These are phyloP conservation scores for Cinclus cinclus DNA, from an alignment of 2,113 vertebrate species.

Conservation along the genomic window DNA sequence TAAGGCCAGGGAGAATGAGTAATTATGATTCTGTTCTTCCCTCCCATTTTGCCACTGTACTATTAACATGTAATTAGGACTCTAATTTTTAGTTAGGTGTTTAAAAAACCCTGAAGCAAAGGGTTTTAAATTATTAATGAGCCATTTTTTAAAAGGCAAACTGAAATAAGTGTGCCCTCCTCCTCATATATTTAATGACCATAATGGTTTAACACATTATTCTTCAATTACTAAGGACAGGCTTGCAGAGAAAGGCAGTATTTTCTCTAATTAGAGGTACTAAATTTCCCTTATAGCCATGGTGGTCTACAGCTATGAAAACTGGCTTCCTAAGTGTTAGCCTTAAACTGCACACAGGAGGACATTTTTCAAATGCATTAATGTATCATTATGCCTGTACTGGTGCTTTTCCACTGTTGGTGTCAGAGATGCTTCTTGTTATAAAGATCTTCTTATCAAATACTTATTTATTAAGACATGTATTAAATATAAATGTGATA, in stretches of 20 bases:
- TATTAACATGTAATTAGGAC: constrained; percentile 55
- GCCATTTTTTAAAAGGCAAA: constrained; percentile 23
- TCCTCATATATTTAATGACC: constrained; percentile 38
- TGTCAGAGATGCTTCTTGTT: not conserved
- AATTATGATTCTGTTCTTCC: constrained; percentile 9
- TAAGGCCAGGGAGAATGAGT: constrained; percentile 16
- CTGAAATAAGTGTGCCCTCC: constrained; percentile 8
- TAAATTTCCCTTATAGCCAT: constrained; percentile 6
- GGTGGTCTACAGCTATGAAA: not conserved
- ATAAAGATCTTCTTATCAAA: not conserved
- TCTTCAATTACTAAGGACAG: constrained; percentile 38
- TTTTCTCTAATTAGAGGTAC: constrained; percentile 30
- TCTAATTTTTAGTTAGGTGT: constrained; percentile 44
- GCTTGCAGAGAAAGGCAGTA: constrained; percentile 16
- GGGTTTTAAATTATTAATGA: constrained; percentile 45
- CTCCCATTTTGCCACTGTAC: constrained; percentile 21
- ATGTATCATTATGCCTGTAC: not conserved
- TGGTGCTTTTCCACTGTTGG: not conserved
- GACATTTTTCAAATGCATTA: not conserved
- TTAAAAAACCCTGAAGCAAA: constrained; percentile 41
- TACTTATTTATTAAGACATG: not conserved
- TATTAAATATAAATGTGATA: not conserved
- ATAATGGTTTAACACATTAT: constrained; percentile 41
- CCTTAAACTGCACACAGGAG: not conserved
- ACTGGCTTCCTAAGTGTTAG: not conserved